Evolutionary conservation across 2,888 invertebrate genomes (phyloP).

Genomic region (Allophyes oxyacanthae): DNA sequence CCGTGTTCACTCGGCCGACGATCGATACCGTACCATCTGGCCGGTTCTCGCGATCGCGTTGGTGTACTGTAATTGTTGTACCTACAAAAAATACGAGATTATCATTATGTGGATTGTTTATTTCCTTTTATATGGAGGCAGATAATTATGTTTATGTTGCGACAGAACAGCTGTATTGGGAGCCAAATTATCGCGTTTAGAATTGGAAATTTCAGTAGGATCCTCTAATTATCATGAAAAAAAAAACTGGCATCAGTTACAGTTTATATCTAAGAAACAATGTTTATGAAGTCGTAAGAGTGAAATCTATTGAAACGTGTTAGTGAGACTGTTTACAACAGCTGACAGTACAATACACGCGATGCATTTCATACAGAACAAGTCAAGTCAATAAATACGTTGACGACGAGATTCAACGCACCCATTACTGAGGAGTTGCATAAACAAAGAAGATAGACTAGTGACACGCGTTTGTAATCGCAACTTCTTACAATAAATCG

Average conservation of each 20-base stretch:
- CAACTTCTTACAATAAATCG: slow-evolving; percentile 25
- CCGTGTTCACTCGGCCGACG: slow-evolving; percentile 64
- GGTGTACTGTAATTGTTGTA: slow-evolving; percentile 31
- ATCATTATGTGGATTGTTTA: slow-evolving; percentile 26
- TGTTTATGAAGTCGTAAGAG: background rate
- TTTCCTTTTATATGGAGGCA: slow-evolving; percentile 10
- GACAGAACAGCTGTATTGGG: background rate
- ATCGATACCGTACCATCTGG: slow-evolving; percentile 83
- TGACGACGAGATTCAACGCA: slow-evolving; percentile 27
- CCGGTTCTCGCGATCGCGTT: slow-evolving; percentile 67
- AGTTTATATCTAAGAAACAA: no score
- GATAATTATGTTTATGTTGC: slow-evolving; percentile 6
- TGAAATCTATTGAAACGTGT: slow-evolving; percentile 17
- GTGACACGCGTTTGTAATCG: slow-evolving; percentile 41
- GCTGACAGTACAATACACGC: slow-evolving; percentile 27
- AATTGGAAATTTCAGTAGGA: no score
- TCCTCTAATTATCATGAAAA: no score
- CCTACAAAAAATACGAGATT: slow-evolving; percentile 35
- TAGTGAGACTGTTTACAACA: slow-evolving; percentile 22
- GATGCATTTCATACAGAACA: slow-evolving; percentile 31
- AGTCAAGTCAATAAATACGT: slow-evolving; percentile 15
- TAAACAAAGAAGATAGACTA: slow-evolving; percentile 36
- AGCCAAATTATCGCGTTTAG: background rate
- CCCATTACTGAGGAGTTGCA: slow-evolving; percentile 42
- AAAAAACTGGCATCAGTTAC: no score